phyloP scores from a whole-genome alignment of 2,797 vertebrate genomes.

The Pipistrellus nathusii region DNA sequence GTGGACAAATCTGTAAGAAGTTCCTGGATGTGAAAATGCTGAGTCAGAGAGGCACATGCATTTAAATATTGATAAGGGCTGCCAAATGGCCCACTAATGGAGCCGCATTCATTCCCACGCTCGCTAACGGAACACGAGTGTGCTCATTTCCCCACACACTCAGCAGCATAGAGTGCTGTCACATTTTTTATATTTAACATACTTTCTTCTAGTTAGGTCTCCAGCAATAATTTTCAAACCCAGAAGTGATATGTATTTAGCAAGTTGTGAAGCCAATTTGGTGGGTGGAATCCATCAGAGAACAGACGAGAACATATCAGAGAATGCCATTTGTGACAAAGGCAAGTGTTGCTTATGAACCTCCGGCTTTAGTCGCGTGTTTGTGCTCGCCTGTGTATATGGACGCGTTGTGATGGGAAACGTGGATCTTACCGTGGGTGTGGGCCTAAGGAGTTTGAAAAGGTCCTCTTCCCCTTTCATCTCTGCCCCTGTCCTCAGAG shows the following conservation, averaged over 20 bases:
- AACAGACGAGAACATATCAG: neutral
- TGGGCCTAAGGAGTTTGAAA: neutral
- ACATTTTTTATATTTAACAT: neutral
- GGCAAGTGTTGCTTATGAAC: neutral
- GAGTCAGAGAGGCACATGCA: neutral
- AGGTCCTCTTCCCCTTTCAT: neutral
- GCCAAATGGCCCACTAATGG: neutral
- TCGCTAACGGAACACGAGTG: neutral
- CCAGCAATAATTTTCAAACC: neutral
- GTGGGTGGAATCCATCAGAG: neutral
- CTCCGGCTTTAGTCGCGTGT: neutral
- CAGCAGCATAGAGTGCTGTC: neutral
- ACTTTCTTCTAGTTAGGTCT: neutral
- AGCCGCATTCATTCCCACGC: neutral
- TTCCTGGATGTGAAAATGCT: slow-evolving; percentile 4
- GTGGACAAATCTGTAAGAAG: neutral
- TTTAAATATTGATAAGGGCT: neutral
- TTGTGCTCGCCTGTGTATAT: rapidly evolving
- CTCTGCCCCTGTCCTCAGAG: neutral
- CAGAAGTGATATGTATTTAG: neutral
- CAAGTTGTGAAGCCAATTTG: neutral
- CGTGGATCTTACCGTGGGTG: neutral
- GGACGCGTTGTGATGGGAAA: neutral
- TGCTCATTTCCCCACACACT: neutral
- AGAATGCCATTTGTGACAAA: rapidly evolving